Percentiles rank a stretch among this genome's conserved stretches.
These are phyloP conservation scores for Cuniculus paca DNA, from an alignment of 2,797 vertebrate species.

Conservation along the genomic window DNA sequence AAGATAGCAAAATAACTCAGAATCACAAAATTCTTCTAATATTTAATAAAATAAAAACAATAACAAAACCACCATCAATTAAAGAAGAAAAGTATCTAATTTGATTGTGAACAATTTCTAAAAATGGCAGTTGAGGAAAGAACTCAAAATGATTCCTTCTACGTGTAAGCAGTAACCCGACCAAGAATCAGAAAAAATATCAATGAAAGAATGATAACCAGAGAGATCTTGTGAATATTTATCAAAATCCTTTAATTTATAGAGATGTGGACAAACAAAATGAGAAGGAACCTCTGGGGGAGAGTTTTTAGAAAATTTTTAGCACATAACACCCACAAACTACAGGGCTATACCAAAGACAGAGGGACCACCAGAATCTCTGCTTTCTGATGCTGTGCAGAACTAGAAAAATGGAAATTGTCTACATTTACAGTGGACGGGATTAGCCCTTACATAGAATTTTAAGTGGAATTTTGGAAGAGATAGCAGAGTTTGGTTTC, in stretches of 20 bases:
- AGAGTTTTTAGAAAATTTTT: neutral
- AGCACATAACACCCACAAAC: neutral
- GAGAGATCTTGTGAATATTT: neutral
- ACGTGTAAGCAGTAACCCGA: neutral
- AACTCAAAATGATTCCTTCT: neutral
- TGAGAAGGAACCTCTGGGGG: neutral
- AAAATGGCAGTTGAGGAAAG: neutral
- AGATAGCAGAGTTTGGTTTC: neutral
- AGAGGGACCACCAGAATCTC: too few species aligned
- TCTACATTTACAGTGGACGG: too few species aligned
- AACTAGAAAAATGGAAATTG: neutral
- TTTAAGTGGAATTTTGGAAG: neutral
- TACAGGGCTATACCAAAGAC: neutral
- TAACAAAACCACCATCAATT: neutral
- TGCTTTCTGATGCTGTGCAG: neutral
- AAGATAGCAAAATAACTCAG: neutral
- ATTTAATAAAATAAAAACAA: neutral
- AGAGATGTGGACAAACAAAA: neutral
- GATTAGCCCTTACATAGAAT: neutral
- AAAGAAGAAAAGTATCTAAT: neutral
- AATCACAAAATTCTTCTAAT: neutral
- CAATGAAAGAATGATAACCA: neutral
- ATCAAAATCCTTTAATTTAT: neutral
- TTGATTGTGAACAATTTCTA: constrained; percentile 15
- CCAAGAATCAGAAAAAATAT: neutral